Evolutionary conservation across 2,888 invertebrate species (phyloP).

Genomic region (Drosophila aldrichi): DNA sequence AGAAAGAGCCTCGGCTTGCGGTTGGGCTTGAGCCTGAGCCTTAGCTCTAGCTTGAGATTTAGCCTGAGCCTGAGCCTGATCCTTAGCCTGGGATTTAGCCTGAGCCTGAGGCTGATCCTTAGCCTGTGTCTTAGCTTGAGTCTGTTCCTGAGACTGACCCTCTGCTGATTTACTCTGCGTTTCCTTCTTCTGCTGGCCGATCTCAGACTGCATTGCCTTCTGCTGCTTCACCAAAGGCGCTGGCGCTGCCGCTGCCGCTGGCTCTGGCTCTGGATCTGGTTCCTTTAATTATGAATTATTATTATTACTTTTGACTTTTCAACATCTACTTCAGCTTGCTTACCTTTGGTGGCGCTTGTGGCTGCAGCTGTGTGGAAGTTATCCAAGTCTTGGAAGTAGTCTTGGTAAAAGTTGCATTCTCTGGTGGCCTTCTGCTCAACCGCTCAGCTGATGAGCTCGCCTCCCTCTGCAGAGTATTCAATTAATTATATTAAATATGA

Average conservation of each 20-base stretch:
- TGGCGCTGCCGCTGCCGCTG: background rate
- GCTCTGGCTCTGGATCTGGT: background rate
- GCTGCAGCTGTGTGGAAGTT: conserved; percentile 21
- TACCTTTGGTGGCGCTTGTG: conserved; percentile 6
- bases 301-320: too few relatives aligned
- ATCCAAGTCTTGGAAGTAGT: conserved; percentile 34
- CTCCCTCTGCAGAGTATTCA: conserved; percentile 16
- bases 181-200: background rate
- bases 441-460: conserved; percentile 26
- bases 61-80: background rate
- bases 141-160: background rate
- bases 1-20: background rate
- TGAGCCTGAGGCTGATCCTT: background rate
- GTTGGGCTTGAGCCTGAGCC: background rate
- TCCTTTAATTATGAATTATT: background rate
- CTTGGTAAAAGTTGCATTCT: conserved; percentile 28
- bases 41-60: background rate
- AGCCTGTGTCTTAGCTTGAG: background rate
- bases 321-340: too few relatives aligned
- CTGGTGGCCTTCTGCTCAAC: conserved; percentile 14
- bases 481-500: background rate
- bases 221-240: background rate
- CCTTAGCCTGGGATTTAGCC: background rate
- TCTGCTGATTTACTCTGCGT: background rate
- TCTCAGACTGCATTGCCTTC: background rate